These are phyloP conservation scores for Thermophis baileyi DNA, from an alignment of 2,113 vertebrate species.

Conservation along the genomic window DNA sequence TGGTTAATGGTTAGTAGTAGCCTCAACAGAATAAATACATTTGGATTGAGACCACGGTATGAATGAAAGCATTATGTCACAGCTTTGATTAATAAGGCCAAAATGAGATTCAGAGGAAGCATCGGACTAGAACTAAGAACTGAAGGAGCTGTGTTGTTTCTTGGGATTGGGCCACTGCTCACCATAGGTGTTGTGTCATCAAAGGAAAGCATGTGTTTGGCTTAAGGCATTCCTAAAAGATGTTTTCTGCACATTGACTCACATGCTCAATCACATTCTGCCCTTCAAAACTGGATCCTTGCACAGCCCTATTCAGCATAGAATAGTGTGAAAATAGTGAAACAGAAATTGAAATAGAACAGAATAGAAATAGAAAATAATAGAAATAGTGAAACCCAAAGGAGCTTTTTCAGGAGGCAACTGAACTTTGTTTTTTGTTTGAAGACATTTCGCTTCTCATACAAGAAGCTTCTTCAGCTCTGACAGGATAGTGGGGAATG, in stretches of 20 bases:
- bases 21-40: not conserved
- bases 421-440: too few species aligned
- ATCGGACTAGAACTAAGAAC: not conserved
- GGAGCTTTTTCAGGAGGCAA: too few species aligned
- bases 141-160: not conserved
- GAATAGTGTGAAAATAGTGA: too few species aligned
- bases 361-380: too few species aligned
- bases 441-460: too few species aligned
- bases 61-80: not conserved
- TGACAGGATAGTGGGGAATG: too few species aligned
- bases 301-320: not conserved
- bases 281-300: not conserved
- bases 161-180: not conserved
- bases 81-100: not conserved
- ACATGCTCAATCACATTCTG: not conserved
- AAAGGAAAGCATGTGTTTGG: not conserved
- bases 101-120: not conserved
- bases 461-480: too few species aligned
- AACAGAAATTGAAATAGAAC: too few species aligned
- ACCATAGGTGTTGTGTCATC: not conserved
- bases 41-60: not conserved
- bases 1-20: not conserved
- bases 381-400: too few species aligned
- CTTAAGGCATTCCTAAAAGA: not conserved
- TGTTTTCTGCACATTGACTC: not conserved